Percentiles rank a stretch among this genome's conserved stretches.
Evolutionary conservation across 2,888 invertebrate genomes (phyloP).

Genomic region (Pollenia griseotomentosa): DNA sequence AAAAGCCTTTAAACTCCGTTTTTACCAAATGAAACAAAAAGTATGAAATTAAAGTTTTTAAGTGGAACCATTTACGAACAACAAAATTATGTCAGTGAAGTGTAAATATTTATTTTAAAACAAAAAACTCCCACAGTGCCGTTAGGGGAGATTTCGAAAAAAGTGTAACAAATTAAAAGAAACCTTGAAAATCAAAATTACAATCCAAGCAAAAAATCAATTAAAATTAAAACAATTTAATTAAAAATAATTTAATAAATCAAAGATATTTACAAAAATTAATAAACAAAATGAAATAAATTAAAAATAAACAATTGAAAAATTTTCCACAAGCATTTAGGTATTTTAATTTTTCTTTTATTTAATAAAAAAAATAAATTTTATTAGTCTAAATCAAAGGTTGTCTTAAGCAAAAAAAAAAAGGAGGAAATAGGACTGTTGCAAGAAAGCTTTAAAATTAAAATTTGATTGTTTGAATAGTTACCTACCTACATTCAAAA

Average conservation of each 20-base stretch:
- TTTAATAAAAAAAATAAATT: too few relatives aligned
- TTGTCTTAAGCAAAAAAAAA: too few relatives aligned
- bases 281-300: not conserved
- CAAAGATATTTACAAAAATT: not conserved
- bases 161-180: constrained; percentile 6
- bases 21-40: constrained; percentile 5
- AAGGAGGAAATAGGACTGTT: too few relatives aligned
- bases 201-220: constrained; percentile 14
- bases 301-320: not conserved
- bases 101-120: constrained; percentile 68
- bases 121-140: constrained; percentile 65
- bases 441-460: too few relatives aligned
- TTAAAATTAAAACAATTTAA: constrained; percentile 9
- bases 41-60: constrained; percentile 24
- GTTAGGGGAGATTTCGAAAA: constrained; percentile 26
- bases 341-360: too few relatives aligned
- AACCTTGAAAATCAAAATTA: constrained; percentile 42
- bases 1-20: constrained; percentile 17
- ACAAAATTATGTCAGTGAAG: constrained; percentile 66
- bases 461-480: too few relatives aligned
- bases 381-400: too few relatives aligned
- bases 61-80: constrained; percentile 34
- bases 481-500: too few relatives aligned
- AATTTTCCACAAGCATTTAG: not conserved
- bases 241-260: constrained; percentile 38